A percentile compares a stretch with the other conserved stretches of the same genome.
Evolutionary conservation across 2,113 vertebrate genomes (phyloP).

Genomic region (Cygnus atratus): DNA sequence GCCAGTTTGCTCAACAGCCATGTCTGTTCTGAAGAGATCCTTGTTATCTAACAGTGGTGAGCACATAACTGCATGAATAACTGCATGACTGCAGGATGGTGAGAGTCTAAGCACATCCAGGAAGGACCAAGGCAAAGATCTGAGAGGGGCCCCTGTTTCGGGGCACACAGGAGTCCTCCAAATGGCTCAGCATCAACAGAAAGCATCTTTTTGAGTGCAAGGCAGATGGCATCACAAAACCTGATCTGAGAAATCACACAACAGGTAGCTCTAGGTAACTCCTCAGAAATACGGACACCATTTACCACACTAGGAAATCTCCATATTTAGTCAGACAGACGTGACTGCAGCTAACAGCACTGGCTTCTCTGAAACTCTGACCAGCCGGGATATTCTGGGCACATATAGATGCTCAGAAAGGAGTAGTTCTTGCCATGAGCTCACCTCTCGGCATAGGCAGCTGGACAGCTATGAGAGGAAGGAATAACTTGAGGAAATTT

Average conservation of each 20-base stretch:
- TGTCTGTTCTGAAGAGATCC: not conserved
- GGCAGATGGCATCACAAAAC: not conserved
- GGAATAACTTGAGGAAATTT: not conserved
- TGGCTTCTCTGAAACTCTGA: not conserved
- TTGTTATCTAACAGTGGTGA: not conserved
- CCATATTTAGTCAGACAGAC: not conserved
- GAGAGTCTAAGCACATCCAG: not conserved
- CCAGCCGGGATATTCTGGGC: not conserved
- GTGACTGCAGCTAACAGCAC: too few relatives aligned
- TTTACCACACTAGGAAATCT: not conserved
- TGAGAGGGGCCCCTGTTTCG: not conserved
- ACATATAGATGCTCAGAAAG: not conserved
- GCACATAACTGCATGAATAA: not conserved
- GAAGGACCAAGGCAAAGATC: not conserved
- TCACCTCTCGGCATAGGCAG: not conserved
- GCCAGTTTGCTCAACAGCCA: not conserved
- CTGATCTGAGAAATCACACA: not conserved
- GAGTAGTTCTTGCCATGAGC: not conserved
- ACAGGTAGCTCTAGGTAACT: not conserved
- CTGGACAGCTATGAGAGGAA: not conserved
- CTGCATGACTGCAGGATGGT: fast-evolving
- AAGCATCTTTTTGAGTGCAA: not conserved
- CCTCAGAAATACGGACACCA: not conserved
- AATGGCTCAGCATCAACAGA: not conserved
- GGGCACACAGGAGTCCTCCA: fast-evolving